A percentile compares a stretch with the other conserved stretches of the same genome.
These are phyloP conservation scores for Zaprionus davidi DNA, from an alignment of 1,140 invertebrate genomes.

Conservation along the genomic window DNA sequence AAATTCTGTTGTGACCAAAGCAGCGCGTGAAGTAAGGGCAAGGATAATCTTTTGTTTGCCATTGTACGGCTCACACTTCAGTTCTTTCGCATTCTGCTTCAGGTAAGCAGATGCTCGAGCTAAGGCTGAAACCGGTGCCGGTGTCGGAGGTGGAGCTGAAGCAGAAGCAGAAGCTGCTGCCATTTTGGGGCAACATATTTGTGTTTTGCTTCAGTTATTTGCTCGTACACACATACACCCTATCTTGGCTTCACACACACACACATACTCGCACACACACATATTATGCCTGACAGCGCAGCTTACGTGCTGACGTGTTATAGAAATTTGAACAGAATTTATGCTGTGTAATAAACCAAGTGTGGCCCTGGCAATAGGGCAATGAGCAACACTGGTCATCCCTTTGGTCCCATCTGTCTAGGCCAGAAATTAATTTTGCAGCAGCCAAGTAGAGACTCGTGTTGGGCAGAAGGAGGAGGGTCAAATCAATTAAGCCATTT, in stretches of 20 bases:
- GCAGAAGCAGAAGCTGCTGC: slow-evolving; percentile 19
- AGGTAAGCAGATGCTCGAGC: slow-evolving; percentile 44
- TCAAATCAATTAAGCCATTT: slow-evolving; percentile 69
- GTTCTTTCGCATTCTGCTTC: slow-evolving; percentile 39
- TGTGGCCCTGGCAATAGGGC: slow-evolving; percentile 12
- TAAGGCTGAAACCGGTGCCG: not conserved
- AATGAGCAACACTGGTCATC: slow-evolving; percentile 15
- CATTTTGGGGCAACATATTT: slow-evolving; percentile 55
- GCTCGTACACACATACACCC: not conserved
- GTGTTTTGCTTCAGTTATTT: slow-evolving; percentile 49
- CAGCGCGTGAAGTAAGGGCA: slow-evolving; percentile 64
- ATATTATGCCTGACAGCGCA: slow-evolving; percentile 45
- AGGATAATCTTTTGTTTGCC: slow-evolving; percentile 80
- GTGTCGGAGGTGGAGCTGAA: not conserved
- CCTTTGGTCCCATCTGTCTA: slow-evolving; percentile 36
- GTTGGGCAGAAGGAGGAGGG: not conserved
- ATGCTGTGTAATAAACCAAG: slow-evolving; percentile 58
- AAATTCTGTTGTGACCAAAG: slow-evolving; percentile 50
- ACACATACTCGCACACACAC: slow-evolving; percentile 19
- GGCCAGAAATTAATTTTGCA: slow-evolving; percentile 57
- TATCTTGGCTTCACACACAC: slow-evolving; percentile 23
- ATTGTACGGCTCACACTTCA: slow-evolving; percentile 58
- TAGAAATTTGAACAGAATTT: slow-evolving; percentile 71
- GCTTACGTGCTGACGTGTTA: slow-evolving; percentile 60
- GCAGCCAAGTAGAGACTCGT: not conserved